These are phyloP conservation scores for Sebastes elongatus DNA, from an alignment of 2,797 vertebrate species.

Conservation along the genomic window DNA sequence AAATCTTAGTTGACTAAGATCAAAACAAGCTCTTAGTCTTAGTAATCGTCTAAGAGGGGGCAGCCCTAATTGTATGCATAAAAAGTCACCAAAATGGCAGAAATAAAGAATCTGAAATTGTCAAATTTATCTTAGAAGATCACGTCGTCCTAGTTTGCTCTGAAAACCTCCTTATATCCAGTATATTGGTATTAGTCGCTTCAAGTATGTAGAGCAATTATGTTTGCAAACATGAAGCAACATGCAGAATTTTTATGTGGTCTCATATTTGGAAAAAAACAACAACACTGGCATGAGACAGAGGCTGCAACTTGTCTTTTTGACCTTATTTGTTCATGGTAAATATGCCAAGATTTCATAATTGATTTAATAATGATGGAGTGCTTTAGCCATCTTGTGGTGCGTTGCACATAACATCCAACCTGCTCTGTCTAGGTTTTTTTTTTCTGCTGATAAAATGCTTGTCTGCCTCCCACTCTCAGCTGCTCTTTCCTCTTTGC, in stretches of 20 bases:
- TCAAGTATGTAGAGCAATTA: background rate
- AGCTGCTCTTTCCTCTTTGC: slow-evolving; percentile 45
- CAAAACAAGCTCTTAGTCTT: too few relatives aligned
- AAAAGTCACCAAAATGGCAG: background rate
- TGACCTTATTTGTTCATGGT: background rate
- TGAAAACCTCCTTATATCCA: background rate
- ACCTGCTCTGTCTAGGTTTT: slow-evolving; percentile 1
- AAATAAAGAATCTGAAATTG: background rate
- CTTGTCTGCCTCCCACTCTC: slow-evolving; percentile 45
- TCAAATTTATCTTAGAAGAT: background rate
- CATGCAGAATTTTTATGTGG: background rate
- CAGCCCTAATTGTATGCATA: background rate
- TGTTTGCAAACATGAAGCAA: background rate
- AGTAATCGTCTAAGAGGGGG: too few relatives aligned
- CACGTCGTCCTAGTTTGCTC: background rate
- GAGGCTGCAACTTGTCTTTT: background rate
- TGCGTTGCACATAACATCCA: background rate
- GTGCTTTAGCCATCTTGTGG: background rate
- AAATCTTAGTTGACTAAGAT: too few relatives aligned
- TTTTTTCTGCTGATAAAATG: slow-evolving; percentile 51
- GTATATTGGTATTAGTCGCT: background rate
- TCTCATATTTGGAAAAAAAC: background rate
- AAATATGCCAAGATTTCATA: background rate
- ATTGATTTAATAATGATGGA: background rate
- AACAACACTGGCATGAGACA: background rate